Conservation (phyloP, 2,113 vertebrate genomes). For the Gnathonemus echidnorhynchus region DNA sequence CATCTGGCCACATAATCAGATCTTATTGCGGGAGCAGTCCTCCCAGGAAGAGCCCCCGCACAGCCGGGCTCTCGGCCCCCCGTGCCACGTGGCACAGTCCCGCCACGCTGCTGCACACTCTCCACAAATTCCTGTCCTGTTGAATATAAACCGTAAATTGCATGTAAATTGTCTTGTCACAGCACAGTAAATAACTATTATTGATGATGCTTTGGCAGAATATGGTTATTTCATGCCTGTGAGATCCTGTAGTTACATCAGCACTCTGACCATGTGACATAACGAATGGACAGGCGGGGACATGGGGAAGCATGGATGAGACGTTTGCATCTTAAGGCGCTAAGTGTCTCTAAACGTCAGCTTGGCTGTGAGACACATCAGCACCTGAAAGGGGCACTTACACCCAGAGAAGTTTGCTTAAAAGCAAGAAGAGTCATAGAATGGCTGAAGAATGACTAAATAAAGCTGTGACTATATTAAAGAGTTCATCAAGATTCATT, state of each 20-base stretch:
- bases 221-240: conserved; percentile 5
- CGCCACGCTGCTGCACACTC: neutral
- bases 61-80: too few species aligned
- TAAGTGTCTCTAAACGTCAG: neutral
- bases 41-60: neutral
- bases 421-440: neutral
- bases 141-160: conserved; percentile 12
- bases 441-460: neutral
- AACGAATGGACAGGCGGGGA: neutral
- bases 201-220: neutral
- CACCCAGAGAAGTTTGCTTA: neutral
- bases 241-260: too few species aligned
- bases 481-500: neutral
- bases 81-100: neutral
- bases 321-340: neutral
- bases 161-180: conserved; percentile 17
- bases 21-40: conserved; percentile 62
- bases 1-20: conserved; percentile 69
- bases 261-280: neutral
- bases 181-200: neutral
- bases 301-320: neutral
- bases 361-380: neutral
- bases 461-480: neutral
- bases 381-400: neutral
- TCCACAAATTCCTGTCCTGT: neutral